phyloP scores from a whole-genome alignment of 2,797 vertebrate species.

The Echeneis naucrates region DNA sequence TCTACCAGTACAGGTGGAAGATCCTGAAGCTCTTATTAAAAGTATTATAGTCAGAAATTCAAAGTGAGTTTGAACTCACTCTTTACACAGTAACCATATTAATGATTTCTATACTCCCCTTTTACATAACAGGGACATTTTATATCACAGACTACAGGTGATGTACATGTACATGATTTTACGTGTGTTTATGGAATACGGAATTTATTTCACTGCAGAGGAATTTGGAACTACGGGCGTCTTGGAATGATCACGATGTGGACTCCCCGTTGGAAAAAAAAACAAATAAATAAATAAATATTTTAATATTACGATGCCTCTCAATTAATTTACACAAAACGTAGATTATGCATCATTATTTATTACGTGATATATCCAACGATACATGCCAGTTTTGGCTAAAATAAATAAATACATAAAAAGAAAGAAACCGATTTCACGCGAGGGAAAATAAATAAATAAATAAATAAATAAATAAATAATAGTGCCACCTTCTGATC shows the following conservation, averaged over 20 bases:
- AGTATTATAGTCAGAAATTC: not conserved
- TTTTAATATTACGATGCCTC: not conserved
- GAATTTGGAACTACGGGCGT: slow-evolving; percentile 10
- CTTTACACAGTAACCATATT: not conserved
- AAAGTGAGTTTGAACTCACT: not conserved
- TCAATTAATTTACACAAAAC: not conserved
- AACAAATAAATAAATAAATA: not conserved
- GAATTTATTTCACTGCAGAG: slow-evolving; percentile 36
- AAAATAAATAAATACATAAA: slow-evolving; percentile 1
- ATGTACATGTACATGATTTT: too few relatives aligned
- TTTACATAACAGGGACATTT: slow-evolving; percentile 16
- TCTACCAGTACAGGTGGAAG: not conserved
- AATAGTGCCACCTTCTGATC: slow-evolving; percentile 53
- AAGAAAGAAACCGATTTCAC: slow-evolving; percentile 9
- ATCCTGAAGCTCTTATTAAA: not conserved
- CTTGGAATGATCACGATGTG: not conserved
- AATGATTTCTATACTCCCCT: not conserved
- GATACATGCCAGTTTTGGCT: not conserved
- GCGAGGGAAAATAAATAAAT: not conserved
- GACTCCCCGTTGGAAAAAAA: not conserved
- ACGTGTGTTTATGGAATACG: slow-evolving; percentile 5
- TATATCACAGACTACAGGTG: not conserved
- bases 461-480: not conserved
- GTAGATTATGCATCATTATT: not conserved
- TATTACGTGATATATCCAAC: not conserved